Evolutionary conservation across 2,113 vertebrate species (phyloP).

Genomic region (Pyxicephalus adspersus): DNA sequence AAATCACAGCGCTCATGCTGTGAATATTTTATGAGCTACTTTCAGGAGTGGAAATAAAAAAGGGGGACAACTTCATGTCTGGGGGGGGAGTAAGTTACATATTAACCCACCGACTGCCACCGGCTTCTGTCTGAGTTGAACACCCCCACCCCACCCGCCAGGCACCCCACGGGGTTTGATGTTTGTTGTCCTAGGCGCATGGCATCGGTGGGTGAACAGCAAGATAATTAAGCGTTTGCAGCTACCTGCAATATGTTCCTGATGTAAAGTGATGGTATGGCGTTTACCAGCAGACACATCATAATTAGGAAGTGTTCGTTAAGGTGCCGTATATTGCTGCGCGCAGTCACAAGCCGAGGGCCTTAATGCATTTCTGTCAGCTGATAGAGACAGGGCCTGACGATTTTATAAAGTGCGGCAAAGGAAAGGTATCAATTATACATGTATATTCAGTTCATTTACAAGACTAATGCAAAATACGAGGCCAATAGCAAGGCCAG

Average conservation of each 20-base stretch:
- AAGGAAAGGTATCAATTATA: too few relatives aligned
- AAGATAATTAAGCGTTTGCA: slow-evolving; percentile 4
- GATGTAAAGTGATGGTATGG: neutral
- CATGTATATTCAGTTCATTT: too few relatives aligned
- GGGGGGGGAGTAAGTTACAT: slow-evolving; percentile 1
- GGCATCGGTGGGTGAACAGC: neutral
- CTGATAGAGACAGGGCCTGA: too few relatives aligned
- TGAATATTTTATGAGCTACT: slow-evolving; percentile 48
- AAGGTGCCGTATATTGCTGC: neutral
- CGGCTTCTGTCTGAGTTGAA: neutral
- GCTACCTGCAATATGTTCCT: slow-evolving; percentile 14
- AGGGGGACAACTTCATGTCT: slow-evolving; percentile 1
- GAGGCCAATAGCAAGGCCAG: too few relatives aligned
- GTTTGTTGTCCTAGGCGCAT: neutral
- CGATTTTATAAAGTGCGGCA: too few relatives aligned
- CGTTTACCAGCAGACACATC: neutral
- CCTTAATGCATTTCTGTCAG: neutral
- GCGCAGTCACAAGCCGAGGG: neutral
- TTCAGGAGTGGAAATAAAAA: slow-evolving; percentile 11
- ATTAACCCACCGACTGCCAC: slow-evolving; percentile 8
- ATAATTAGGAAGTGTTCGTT: slow-evolving; percentile 25
- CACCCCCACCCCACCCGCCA: neutral
- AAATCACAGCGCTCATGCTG: slow-evolving; percentile 40
- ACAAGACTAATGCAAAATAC: too few relatives aligned
- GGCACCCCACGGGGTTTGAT: neutral